Conservation (phyloP, 2,113 vertebrate genomes). For the Indri indri region DNA sequence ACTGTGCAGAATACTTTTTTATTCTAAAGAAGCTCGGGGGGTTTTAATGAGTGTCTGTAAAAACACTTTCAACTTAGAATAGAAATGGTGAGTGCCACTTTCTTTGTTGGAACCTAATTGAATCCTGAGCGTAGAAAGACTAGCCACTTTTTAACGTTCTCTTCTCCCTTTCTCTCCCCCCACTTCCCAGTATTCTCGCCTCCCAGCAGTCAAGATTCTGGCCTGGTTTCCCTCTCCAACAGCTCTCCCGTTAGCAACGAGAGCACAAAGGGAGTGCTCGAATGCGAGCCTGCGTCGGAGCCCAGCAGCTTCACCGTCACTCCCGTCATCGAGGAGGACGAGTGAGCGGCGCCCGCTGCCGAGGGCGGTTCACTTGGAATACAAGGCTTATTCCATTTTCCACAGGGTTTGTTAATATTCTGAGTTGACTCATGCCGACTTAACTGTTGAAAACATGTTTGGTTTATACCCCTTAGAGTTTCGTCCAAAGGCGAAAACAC, state of each 20-base stretch:
- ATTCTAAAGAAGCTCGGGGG: not conserved
- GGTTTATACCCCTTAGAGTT: conserved; percentile 58
- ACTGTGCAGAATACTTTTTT: not conserved
- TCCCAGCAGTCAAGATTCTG: conserved; percentile 86
- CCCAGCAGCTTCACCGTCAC: conserved; percentile 83
- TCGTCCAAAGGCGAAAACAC: conserved; percentile 42
- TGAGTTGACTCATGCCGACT: conserved; percentile 28
- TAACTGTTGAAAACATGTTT: conserved; percentile 62
- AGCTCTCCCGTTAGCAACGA: conserved; percentile 85
- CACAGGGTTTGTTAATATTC: conserved; percentile 75
- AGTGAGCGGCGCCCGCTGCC: conserved; percentile 76
- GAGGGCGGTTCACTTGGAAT: not conserved
- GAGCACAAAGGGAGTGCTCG: conserved; percentile 84
- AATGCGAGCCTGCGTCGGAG: conserved; percentile 85
- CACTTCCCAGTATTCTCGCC: conserved; percentile 88
- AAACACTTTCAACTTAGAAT: not conserved
- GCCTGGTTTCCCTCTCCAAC: conserved; percentile 88
- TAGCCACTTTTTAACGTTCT: conserved; percentile 34
- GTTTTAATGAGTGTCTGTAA: not conserved
- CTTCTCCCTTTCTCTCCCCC: conserved; percentile 51
- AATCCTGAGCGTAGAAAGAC: not conserved
- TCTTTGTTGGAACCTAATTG: conserved; percentile 46
- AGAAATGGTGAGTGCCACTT: conserved; percentile 40
- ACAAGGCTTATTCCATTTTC: conserved; percentile 49
- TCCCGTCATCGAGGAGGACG: conserved; percentile 84